Base-by-base conservation (phyloP, 2,113 vertebrate genomes). In the Neolamprologus tretocephalus region DNA sequence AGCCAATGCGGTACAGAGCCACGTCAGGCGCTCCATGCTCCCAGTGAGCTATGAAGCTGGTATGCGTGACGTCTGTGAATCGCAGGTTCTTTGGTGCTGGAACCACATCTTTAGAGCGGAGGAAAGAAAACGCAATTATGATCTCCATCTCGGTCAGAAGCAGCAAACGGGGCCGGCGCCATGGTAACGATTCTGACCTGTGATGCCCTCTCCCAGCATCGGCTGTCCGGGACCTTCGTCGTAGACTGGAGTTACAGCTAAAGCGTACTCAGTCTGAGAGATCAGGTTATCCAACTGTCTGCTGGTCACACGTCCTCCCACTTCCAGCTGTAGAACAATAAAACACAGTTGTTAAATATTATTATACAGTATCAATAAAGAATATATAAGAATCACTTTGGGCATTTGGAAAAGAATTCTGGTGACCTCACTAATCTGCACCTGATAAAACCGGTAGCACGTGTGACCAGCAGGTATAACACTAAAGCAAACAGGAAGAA, bases 11-110 rank as follows among this genome's bases (percentile, higher is more conserved):
- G 37, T 99, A 99, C 1, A 99, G 95, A 85, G 98, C 97, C 4
- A 99, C 98, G 79, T 99, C 98, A n/a, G 97, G 95, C 75, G 98
- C 99, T 45, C 98, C 98, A 3, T 99, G 98, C 5, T 99, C 97
- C 99, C 99, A 99, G 26, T 96, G 97, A 10, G 96, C 98, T 91
- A 97, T 96, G 93, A 99, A 99, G 92, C 97, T 98, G 80, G 96
- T 97, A 1, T 96, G 96, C 17, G 97, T 97, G 6, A 98, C 90
- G 3, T 98, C 97, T 19, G 98, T 97, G 90, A 98, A 97, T 90
- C 93, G 96, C 49, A 99, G 96, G 93, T 98, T 98, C 89, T 94
- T 96, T 33, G 99, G 99, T 9, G 98, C 96, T 89, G 99, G 99
- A 90, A 99, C 98, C 79, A 96, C 95, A 92, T 95, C 97, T 97